Percentiles rank a stretch among this genome's conserved stretches.
Evolutionary conservation across 2,888 invertebrate genomes (phyloP).

Genomic region (Anthoptus insignis): DNA sequence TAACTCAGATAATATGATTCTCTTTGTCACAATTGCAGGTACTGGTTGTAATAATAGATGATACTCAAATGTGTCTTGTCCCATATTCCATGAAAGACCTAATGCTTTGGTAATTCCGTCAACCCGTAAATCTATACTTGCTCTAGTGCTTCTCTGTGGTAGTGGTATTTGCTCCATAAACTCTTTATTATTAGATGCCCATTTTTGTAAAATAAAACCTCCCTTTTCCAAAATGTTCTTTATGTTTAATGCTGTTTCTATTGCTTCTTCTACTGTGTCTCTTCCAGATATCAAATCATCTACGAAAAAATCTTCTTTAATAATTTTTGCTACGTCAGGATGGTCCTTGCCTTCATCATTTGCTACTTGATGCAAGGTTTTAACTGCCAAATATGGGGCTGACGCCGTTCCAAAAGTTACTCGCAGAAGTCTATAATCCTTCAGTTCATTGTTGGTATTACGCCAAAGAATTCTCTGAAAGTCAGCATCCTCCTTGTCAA

Average conservation of each 20-base stretch:
- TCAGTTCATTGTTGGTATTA: slow-evolving; percentile 1
- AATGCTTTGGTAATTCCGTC: slow-evolving; percentile 17
- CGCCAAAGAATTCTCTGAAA: slow-evolving; percentile 34
- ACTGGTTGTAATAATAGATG: background rate
- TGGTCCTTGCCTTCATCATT: slow-evolving; percentile 22
- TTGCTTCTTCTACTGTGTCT: slow-evolving; percentile 17
- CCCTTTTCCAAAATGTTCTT: background rate
- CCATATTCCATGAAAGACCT: slow-evolving; percentile 27
- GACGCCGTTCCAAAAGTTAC: slow-evolving; percentile 37
- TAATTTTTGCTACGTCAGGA: slow-evolving; percentile 18
- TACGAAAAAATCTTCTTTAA: slow-evolving; percentile 26
- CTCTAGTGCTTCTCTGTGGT: background rate
- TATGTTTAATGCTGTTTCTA: slow-evolving; percentile 8
- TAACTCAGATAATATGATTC: slow-evolving; percentile 28
- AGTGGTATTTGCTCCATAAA: slow-evolving; percentile 17
- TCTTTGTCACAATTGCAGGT: slow-evolving; percentile 14
- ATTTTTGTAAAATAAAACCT: slow-evolving; percentile 31
- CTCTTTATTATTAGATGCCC: slow-evolving; percentile 20
- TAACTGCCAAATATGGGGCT: slow-evolving; percentile 33
- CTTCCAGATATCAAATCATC: slow-evolving; percentile 27
- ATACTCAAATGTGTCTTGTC: slow-evolving; percentile 17
- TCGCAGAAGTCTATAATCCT: slow-evolving; percentile 27
- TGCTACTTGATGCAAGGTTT: slow-evolving; percentile 29
- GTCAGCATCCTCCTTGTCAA: slow-evolving; percentile 23
- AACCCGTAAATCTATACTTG: background rate